Evolutionary conservation across 2,113 vertebrate species (phyloP).

Genomic region (Lophotis ruficrista): DNA sequence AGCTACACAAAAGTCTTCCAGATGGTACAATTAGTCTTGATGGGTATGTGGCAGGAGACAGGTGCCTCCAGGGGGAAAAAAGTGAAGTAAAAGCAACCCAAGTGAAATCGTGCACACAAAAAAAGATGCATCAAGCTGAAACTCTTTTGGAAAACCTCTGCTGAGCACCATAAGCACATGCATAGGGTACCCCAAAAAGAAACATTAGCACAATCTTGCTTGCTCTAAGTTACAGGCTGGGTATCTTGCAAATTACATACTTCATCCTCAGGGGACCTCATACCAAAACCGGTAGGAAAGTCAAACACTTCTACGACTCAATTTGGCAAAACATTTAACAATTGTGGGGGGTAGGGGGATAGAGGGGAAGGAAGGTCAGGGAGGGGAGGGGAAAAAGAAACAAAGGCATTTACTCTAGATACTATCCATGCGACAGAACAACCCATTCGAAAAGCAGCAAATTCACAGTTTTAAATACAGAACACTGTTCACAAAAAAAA

Average conservation of each 20-base stretch:
- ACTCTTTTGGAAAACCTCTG: conserved; percentile 38
- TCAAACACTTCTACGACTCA: background rate
- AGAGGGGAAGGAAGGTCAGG: background rate
- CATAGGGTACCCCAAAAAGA: background rate
- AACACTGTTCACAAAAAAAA: background rate
- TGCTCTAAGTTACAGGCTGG: background rate
- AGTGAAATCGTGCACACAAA: conserved; percentile 9
- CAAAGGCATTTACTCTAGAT: background rate
- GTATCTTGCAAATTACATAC: background rate
- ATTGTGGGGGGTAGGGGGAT: background rate
- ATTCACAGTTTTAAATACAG: background rate
- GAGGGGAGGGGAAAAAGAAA: background rate
- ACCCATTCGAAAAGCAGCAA: background rate
- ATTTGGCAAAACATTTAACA: background rate
- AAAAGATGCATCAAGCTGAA: conserved; percentile 22
- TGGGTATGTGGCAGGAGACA: conserved; percentile 75
- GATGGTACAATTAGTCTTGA: conserved; percentile 82
- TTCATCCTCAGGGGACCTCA: background rate
- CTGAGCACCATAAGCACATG: background rate
- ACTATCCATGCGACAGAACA: background rate
- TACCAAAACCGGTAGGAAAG: background rate
- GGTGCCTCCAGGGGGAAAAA: conserved; percentile 46
- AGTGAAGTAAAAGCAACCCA: conserved; percentile 59
- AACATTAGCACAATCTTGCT: background rate
- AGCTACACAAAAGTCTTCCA: conserved; percentile 66